Conservation (phyloP, 2,888 invertebrate species). For the Trachelus iudaicus region DNA sequence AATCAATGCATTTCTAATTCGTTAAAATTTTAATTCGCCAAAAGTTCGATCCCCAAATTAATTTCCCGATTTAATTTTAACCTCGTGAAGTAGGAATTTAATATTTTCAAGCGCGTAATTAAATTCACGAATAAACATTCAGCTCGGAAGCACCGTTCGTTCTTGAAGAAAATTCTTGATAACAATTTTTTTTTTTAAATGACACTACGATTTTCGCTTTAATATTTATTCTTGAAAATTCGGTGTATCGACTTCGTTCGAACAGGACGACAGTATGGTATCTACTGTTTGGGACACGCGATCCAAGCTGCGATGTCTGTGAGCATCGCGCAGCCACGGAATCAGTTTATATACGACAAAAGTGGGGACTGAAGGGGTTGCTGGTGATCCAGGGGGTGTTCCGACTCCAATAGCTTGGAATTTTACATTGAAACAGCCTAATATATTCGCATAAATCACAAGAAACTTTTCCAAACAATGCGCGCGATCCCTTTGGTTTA, state of each 20-base stretch:
- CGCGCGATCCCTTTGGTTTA: background rate
- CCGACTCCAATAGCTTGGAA: background rate
- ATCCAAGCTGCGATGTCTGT: slow-evolving; percentile 55
- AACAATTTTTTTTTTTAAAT: background rate
- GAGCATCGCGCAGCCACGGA: slow-evolving; percentile 57
- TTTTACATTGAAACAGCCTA: background rate
- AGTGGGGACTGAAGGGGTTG: slow-evolving; percentile 43
- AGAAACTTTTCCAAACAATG: slow-evolving; percentile 18
- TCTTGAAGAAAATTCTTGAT: background rate
- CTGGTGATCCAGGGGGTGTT: slow-evolving; percentile 10
- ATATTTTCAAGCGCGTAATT: background rate
- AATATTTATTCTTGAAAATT: background rate
- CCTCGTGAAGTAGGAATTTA: background rate
- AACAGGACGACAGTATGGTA: slow-evolving; percentile 37
- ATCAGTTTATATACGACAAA: slow-evolving; percentile 47
- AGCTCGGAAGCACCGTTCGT: background rate
- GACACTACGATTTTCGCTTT: background rate
- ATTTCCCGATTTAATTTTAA: background rate
- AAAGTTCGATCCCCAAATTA: background rate
- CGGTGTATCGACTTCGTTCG: slow-evolving; percentile 48
- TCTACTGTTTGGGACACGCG: slow-evolving; percentile 55
- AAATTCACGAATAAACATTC: background rate
- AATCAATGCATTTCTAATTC: background rate
- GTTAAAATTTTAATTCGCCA: background rate
- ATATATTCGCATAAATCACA: slow-evolving; percentile 40